Base-by-base conservation (phyloP, 2,797 vertebrate genomes). In the Trachurus trachurus region DNA sequence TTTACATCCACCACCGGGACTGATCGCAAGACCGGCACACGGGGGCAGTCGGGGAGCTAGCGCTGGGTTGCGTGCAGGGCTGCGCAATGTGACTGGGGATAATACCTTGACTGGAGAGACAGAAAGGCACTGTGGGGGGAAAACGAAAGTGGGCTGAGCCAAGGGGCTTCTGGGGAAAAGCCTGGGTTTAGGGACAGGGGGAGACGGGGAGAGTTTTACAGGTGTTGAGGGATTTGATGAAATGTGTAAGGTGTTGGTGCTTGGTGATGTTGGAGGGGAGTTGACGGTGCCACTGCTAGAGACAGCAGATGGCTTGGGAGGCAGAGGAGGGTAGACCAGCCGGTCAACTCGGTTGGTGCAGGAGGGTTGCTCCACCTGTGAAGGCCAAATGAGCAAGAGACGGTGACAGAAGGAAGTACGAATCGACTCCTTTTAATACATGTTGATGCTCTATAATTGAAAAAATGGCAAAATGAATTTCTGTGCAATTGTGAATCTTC, bases 281-380 rank as follows among this genome's bases (percentile, higher is more conserved):
- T 13, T 70, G 44, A 10, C 13, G 29, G 21, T 40, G 34, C 3
- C 19, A 12, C 65, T 64, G 69, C 29, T 22, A 15, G 45, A 15
- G 21, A 62, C 31, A 21, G 22, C 6, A 13, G 53, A 6, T 16
- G 61, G 58, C 73, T 87, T 83, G 9, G 42, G 56, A 60, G 53
- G 34, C 26, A 95, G 82, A 61, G 94, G 87, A 76, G 98, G 96
- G 89, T 96, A 98, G 84, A 99, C 84, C 71, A 98, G 89, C 8
- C 72, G 66, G 67, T 97, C 96, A 0, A 74, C 64, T 59, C 87
- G 90, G 60, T 93, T 95, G 39, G 12, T 66, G 45, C 53, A 78
- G 11, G 73, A 42, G 5, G 75, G 52, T 69, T 92, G 76, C 70
- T 95, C 95, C 66, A 95, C 82, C 95, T 95, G 76, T 40, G 26